Base-by-base conservation (phyloP, 1,140 invertebrate species). In the Delia radicum region DNA sequence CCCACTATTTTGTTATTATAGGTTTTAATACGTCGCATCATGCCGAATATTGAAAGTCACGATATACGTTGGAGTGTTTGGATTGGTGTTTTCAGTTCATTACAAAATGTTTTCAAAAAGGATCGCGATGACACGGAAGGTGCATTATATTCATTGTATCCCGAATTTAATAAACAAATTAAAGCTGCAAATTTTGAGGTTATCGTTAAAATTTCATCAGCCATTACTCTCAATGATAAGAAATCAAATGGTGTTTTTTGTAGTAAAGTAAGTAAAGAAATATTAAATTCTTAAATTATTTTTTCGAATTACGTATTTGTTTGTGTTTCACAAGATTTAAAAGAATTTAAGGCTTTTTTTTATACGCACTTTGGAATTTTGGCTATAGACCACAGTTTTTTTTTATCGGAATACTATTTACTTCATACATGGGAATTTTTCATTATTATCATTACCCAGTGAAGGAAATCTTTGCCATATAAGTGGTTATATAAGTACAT, bases 21-120 rank as follows among this genome's bases (percentile, higher is more conserved):
- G 89, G 89, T 87, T 78, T 82, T 92, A 61, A 81, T 91, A 61
- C 82, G 91, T 29, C 87, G 91, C 78, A 86, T 91, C 76, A 86
- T 92, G 80, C 88, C 90, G 28, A 89, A 87, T 28, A 79, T 90
- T 74, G 86, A 87, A 74, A 85, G 88, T 79, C 82, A 84, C 48
- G 80, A 78, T 73, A 81, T 89, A 67, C 82, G 89, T 8, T 87
- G 84, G 80, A 87, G 87, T 75, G 79, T 90, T 13, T 90, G 89
- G 89, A 83, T 82, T 63, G 87, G 83, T 24, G 82, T 90, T 46
- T 87, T 90, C n/a, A 84, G 86, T 65, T 88, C 88, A 29, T 79
- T 90, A 33, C 86, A 87, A 48, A 84, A 87, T 67, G 82, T 86
- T 29, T 72, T 86, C 2, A 86, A 85, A 33, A 86, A 85, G 75